These are phyloP conservation scores for Operophtera brumata DNA, from an alignment of 2,888 invertebrate genomes.

Conservation along the genomic window DNA sequence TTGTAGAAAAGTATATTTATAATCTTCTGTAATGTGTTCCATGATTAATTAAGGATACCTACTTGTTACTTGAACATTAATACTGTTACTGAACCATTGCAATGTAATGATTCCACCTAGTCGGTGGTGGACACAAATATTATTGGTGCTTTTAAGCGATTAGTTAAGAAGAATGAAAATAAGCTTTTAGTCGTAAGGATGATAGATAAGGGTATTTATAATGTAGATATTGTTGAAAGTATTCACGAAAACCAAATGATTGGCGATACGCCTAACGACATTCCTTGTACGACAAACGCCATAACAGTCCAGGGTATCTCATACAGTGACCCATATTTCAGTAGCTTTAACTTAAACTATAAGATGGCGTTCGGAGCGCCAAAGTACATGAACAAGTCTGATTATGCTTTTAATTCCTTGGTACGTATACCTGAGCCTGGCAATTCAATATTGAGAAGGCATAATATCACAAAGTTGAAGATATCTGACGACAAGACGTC, in stretches of 20 bases:
- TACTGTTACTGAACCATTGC: slow-evolving; percentile 82
- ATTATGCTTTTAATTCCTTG: slow-evolving; percentile 82
- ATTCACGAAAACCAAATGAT: slow-evolving; percentile 82
- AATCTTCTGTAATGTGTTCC: slow-evolving; percentile 85
- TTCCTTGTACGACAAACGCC: slow-evolving; percentile 82
- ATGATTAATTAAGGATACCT: slow-evolving; percentile 79
- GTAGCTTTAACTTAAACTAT: slow-evolving; percentile 82
- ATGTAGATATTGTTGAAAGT: slow-evolving; percentile 80
- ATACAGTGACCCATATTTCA: slow-evolving; percentile 82
- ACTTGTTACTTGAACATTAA: slow-evolving; percentile 79
- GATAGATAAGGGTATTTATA: slow-evolving; percentile 81
- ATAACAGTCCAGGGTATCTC: slow-evolving; percentile 83
- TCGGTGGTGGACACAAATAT: slow-evolving; percentile 81
- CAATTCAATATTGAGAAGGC: slow-evolving; percentile 42
- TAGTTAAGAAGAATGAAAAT: slow-evolving; percentile 78
- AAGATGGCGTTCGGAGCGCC: slow-evolving; percentile 79
- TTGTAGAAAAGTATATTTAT: slow-evolving; percentile 82
- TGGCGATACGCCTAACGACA: slow-evolving; percentile 80
- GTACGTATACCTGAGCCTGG: slow-evolving; percentile 79
- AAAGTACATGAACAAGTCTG: slow-evolving; percentile 82
- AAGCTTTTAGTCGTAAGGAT: slow-evolving; percentile 79
- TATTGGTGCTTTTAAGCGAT: slow-evolving; percentile 81
- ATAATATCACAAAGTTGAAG: slow-evolving; percentile 27
- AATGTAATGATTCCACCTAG: slow-evolving; percentile 82
- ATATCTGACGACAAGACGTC: slow-evolving; percentile 57